Percentiles rank a stretch among this genome's conserved stretches.
Conservation (phyloP, 2,113 vertebrate species). For the Kobus ellipsiprymnus region DNA sequence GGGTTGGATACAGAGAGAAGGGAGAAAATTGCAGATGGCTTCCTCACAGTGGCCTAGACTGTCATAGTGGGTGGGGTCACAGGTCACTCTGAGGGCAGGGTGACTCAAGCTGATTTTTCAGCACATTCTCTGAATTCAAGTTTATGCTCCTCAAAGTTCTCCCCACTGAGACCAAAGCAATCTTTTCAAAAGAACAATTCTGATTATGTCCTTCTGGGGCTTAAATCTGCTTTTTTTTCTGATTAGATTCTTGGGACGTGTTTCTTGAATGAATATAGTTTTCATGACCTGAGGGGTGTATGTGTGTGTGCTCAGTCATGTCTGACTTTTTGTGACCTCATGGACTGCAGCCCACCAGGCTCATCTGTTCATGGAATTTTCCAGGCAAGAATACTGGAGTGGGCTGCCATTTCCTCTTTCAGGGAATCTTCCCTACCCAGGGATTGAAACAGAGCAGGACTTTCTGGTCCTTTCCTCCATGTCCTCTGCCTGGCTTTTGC, state of each 20-base stretch:
- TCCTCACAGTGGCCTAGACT: neutral
- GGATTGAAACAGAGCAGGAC: neutral
- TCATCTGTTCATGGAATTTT: neutral
- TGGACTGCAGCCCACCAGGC: neutral
- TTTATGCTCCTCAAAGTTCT: neutral
- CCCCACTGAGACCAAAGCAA: neutral
- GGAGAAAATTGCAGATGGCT: neutral
- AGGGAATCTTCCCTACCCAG: neutral
- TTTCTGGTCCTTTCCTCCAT: neutral
- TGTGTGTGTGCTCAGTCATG: neutral
- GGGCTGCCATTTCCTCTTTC: neutral
- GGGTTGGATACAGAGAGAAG: neutral
- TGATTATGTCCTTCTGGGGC: neutral
- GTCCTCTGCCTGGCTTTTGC: neutral
- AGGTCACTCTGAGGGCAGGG: neutral
- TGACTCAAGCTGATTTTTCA: neutral
- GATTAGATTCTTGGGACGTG: neutral
- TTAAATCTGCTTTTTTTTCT: neutral
- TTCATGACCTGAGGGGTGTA: neutral
- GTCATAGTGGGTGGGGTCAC: too few relatives aligned
- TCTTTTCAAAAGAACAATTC: neutral
- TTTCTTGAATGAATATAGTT: neutral
- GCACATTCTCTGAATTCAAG: neutral
- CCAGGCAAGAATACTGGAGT: neutral
- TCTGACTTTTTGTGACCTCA: neutral